Percentiles rank a stretch among this genome's conserved stretches.
Conservation (phyloP, 2,888 invertebrate genomes). For the Zele albiditarsus region DNA sequence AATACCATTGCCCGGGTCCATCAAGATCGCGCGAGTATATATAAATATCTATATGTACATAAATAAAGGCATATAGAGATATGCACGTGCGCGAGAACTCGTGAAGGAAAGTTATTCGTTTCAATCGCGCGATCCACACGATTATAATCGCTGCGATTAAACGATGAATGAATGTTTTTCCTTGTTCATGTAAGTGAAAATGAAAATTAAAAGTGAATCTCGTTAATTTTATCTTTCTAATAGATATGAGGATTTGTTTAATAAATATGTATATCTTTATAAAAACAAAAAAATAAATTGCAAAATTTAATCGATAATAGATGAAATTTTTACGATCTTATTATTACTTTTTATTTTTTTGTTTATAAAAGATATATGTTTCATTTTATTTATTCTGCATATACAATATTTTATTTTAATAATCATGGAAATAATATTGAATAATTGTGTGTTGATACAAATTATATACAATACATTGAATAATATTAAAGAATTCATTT, state of each 20-base stretch:
- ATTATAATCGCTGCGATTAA: slow-evolving; percentile 38
- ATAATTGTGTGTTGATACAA: too few relatives aligned
- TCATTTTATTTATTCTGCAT: too few relatives aligned
- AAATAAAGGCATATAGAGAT: background rate
- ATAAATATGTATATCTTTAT: background rate
- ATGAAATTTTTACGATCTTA: background rate
- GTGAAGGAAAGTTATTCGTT: slow-evolving; percentile 32
- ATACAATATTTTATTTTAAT: too few relatives aligned
- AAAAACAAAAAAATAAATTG: background rate
- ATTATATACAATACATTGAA: too few relatives aligned
- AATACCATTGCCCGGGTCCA: slow-evolving; percentile 40
- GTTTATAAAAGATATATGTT: background rate
- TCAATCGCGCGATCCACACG: slow-evolving; percentile 32
- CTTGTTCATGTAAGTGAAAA: slow-evolving; percentile 19
- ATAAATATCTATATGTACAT: background rate
- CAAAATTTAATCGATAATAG: too few relatives aligned
- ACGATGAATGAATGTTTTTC: slow-evolving; percentile 37
- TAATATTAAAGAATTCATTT: too few relatives aligned
- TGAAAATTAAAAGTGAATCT: slow-evolving; percentile 25
- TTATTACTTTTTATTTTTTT: background rate
- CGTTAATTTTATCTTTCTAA: background rate
- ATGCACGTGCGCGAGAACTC: slow-evolving; percentile 35
- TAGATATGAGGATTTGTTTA: background rate
- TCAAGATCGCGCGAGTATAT: slow-evolving; percentile 34
- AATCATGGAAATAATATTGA: too few relatives aligned